Base-by-base conservation (phyloP, 2,113 vertebrate species). In the Menura novaehollandiae region DNA sequence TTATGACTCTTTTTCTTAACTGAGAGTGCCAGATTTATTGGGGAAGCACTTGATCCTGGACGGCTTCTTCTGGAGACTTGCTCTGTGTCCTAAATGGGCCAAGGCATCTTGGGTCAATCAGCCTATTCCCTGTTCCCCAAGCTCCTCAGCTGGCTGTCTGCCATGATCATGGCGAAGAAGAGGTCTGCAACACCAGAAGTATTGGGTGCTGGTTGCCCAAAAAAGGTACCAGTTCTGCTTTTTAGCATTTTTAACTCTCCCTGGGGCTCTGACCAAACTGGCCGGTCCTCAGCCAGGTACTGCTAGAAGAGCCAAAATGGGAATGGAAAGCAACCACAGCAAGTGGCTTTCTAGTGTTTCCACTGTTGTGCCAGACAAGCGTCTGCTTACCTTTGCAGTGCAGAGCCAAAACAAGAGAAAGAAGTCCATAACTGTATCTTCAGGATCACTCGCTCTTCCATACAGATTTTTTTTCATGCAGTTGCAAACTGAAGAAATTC, bases 131-230 rank as follows among this genome's bases (percentile, higher is more conserved):
- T 77, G 18, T 23, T 8, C 16, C 24, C 10, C 14, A 83, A 43
- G 11, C 1, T 9, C 8, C 13, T 32, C 56, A 37, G n/a, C 9
- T 88, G 56, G 5, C 47, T 83, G 13, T 9, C 84, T 73, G 39
- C n/a, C 22, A 63, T 1, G 20, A 33, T 68, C 43, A 63, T 5
- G 6, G 17, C 10, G 41, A 76, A 77, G 21, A 8, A 78, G 26
- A 7, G 15, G 24, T 49, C 30, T 39, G 33, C 10, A 59, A 15
- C 4, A 59, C 28, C 30, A n/a, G 21, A 33, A 92, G 33, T 35
- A 56, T 4, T 1, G 1, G 46, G 13, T 52, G 17, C 13, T 47
- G 9, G 7, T 19, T 47, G 6, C 28, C 41, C 8, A 2, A 47
- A 75, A 82, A 21, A 68, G 39, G 6, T 27, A 51, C 1, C 21